Evolutionary conservation across 1,140 invertebrate genomes (phyloP), one percentile per base, ranked within the genome.

Genomic region (Macrotrachela quadricornifera): DNA sequence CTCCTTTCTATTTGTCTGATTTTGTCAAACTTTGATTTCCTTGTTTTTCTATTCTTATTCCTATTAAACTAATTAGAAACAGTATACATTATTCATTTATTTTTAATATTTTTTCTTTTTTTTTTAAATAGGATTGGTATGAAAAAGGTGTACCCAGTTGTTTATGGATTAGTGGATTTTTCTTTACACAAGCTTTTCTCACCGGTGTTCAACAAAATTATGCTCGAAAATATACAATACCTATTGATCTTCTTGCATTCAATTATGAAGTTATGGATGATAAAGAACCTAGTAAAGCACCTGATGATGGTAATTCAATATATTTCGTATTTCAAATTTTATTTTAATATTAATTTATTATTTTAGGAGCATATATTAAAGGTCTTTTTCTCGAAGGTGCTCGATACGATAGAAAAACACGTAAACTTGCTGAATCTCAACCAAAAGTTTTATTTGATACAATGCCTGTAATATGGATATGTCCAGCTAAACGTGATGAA

Each of bases 381-480:
- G 90, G 88, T 15, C 70, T 95, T 15, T 94, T 85, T 65, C 71
- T 95, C 12, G 90, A 94, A 75, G 88, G 88, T 16, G 88, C 87
- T 0, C 82, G 83, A 0, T 75, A 92, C 62, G 87, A 94, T 67
- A 75, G 54, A 12, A 51, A 59, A 21, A 57, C 47, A 39, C 60
- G 48, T 21, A 40, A 21, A 18, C n/a, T 55, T 18, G 41, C 41
- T n/a, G 54, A 55, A 50, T 45, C 48, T 6, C 36, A 18, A 14
- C 48, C 48, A 6, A 68, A 68, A 55, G 62, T 66, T 13, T 49
- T 67, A 18, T 64, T 63, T 46, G 60, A 61, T 36, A 37, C 57
- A 1, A 52, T 68, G 46, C 65, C 66, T 41, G 64, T 68, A 30
- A 62, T 68, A 37, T 63, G 46, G 37, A 43, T 54, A 43, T 17